Conservation (phyloP, 2,888 invertebrate genomes). For the Agriopis aurantiaria region DNA sequence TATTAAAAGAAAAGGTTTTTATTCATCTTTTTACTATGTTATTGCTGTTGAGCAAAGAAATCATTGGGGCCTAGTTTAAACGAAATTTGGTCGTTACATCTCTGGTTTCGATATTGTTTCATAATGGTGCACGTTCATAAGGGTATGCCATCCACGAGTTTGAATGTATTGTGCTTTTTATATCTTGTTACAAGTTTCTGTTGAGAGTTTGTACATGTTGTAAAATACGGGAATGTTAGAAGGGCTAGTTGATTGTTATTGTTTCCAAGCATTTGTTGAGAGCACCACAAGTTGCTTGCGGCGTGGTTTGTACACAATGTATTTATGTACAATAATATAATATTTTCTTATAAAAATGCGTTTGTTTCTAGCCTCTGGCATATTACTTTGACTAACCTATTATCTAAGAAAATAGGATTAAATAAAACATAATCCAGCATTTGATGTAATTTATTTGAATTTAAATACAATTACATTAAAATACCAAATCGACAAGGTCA, state of each 20-base stretch:
- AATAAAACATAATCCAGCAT: constrained; percentile 43
- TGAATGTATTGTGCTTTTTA: constrained; percentile 57
- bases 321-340: constrained; percentile 74
- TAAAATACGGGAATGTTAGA: constrained; percentile 55
- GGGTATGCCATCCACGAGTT: constrained; percentile 54
- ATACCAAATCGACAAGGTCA: constrained; percentile 64
- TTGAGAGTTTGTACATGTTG: constrained; percentile 52
- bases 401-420: constrained; percentile 1
- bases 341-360: constrained; percentile 68
- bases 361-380: constrained; percentile 4
- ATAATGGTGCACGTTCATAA: constrained; percentile 30
- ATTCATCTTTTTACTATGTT: too few species aligned
- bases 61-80: too few species aligned
- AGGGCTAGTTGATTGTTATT: constrained; percentile 65
- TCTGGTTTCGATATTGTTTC: constrained; percentile 19
- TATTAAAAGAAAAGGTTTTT: too few species aligned
- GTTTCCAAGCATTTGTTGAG: constrained; percentile 68
- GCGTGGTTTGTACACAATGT: constrained; percentile 74
- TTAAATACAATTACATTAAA: constrained; percentile 65
- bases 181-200: constrained; percentile 55
- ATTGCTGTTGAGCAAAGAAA: background rate
- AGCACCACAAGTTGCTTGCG: constrained; percentile 64
- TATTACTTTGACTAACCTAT: background rate
- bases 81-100: background rate
- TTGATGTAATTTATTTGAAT: constrained; percentile 74